Conservation (phyloP, 2,888 invertebrate genomes). For the Clanis bilineata region DNA sequence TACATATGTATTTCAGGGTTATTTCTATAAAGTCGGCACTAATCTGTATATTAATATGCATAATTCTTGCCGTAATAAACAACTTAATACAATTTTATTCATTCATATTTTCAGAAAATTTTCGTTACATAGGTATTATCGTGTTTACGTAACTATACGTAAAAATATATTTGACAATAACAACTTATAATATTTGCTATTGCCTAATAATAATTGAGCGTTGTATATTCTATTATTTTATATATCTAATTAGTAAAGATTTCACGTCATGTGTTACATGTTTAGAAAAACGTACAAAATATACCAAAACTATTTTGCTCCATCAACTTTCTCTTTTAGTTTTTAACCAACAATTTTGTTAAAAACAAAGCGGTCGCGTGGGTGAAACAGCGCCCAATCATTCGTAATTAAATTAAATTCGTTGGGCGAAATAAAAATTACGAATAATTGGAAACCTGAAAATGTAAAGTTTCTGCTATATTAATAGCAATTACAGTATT, state of each 20-base stretch:
- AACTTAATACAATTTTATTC: too few species aligned
- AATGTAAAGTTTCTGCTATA: neutral
- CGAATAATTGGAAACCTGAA: neutral
- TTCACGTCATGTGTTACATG: neutral
- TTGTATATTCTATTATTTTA: neutral
- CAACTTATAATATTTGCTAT: too few species aligned
- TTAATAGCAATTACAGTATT: neutral
- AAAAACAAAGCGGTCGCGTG: neutral
- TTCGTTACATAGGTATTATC: too few species aligned
- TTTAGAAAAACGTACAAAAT: neutral
- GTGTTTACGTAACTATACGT: too few species aligned
- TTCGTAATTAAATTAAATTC: slow-evolving; percentile 12
- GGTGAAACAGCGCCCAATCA: slow-evolving; percentile 3
- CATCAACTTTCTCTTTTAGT: slow-evolving; percentile 7
- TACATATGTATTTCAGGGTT: too few species aligned
- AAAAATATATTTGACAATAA: too few species aligned
- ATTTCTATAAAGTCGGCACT: too few species aligned
- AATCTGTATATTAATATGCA: too few species aligned
- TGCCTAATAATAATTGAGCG: too few species aligned
- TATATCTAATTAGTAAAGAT: neutral
- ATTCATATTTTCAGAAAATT: too few species aligned
- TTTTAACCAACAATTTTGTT: slow-evolving; percentile 9
- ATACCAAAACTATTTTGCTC: neutral
- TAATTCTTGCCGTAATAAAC: too few species aligned
- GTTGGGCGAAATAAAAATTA: slow-evolving; percentile 1